Conservation (phyloP, 2,797 vertebrate species). For the Tragelaphus oryx region DNA sequence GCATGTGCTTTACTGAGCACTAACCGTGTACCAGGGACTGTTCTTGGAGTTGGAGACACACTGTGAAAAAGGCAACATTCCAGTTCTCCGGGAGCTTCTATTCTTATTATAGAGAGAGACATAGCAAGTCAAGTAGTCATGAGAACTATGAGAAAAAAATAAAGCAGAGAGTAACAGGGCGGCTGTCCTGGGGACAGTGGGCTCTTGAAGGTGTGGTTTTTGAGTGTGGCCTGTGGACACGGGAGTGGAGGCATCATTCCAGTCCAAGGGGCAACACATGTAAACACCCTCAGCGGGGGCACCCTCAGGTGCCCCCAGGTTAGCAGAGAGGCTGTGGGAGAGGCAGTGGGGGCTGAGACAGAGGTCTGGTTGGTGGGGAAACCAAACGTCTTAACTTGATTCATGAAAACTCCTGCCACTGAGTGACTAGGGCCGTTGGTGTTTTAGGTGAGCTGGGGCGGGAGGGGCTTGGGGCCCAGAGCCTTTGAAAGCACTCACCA, state of each 20-base stretch:
- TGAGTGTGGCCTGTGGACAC: accelerated
- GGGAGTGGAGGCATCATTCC: background rate
- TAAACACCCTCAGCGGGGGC: background rate
- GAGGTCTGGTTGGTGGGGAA: background rate
- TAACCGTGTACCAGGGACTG: background rate
- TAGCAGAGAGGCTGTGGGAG: background rate
- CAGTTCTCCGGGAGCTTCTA: background rate
- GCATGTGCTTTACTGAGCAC: background rate
- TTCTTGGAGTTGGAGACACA: background rate
- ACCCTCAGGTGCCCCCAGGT: background rate
- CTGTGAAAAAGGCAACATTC: background rate
- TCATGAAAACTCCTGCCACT: background rate
- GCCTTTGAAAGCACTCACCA: background rate
- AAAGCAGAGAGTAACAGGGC: background rate
- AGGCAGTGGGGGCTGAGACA: background rate
- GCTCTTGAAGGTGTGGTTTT: background rate
- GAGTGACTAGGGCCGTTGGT: background rate
- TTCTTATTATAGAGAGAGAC: background rate
- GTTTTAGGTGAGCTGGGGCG: background rate
- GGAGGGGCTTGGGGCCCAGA: background rate
- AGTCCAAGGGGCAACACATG: background rate
- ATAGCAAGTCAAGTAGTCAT: background rate
- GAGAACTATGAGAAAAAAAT: background rate
- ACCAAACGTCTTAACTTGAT: background rate
- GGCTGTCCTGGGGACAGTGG: background rate